Percentiles rank a stretch among this genome's conserved stretches.
phyloP scores from a whole-genome alignment of 92 coral and sea anemone species.

The Galaxea fascicularis region DNA sequence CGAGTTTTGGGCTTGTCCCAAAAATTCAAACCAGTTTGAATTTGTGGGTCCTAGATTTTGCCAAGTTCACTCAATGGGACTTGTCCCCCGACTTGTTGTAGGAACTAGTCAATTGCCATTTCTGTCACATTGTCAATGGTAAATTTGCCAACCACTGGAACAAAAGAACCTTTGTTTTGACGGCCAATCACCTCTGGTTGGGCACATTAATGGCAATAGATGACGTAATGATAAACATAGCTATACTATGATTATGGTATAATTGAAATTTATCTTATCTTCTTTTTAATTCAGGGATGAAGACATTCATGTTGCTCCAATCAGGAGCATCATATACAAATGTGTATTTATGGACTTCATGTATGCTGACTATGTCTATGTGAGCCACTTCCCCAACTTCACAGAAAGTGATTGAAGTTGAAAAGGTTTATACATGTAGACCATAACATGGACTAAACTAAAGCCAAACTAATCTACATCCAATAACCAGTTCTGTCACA shows the following conservation, averaged over 20 bases:
- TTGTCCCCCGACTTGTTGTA: conserved; percentile 8
- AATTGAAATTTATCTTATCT: background rate
- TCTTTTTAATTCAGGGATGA: conserved; percentile 6
- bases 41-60: conserved; percentile 26
- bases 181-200: conserved; percentile 6
- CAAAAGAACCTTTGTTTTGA: background rate
- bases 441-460: conserved; percentile 5
- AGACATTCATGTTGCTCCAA: conserved; percentile 20
- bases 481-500: background rate
- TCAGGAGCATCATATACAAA: conserved; percentile 20
- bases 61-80: conserved; percentile 26
- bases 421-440: background rate
- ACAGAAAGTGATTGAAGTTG: conserved; percentile 34
- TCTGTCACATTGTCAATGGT: conserved; percentile 35
- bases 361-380: conserved; percentile 26
- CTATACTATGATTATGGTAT: conserved; percentile 16
- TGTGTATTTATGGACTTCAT: conserved; percentile 22
- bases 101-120: conserved; percentile 17
- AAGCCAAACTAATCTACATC: conserved; percentile 11
- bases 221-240: conserved; percentile 2
- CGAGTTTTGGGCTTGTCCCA: conserved; percentile 4
- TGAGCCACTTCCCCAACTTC: conserved; percentile 38
- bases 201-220: conserved; percentile 9
- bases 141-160: conserved; percentile 6
- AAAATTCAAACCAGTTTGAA: conserved; percentile 14